A percentile compares a stretch with the other conserved stretches of the same genome.
These are phyloP conservation scores for Pelodytes ibericus DNA, from an alignment of 2,797 vertebrate species.

Conservation along the genomic window DNA sequence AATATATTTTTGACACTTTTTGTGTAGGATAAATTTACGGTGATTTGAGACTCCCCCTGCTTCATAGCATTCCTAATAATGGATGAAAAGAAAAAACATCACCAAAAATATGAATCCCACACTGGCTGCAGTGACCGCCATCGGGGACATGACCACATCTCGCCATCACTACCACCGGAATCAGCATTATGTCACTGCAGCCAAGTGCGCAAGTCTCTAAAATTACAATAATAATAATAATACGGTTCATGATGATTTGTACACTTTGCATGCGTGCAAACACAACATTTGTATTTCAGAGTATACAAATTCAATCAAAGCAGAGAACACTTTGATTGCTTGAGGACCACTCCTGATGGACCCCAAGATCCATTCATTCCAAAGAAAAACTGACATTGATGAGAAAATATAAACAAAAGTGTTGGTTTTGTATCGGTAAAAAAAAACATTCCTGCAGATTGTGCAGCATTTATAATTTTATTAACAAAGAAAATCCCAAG, in stretches of 20 bases:
- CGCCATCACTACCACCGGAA: not conserved
- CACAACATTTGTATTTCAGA: constrained; percentile 6
- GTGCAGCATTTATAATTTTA: too few species aligned
- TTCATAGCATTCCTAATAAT: constrained; percentile 35
- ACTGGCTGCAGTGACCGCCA: not conserved
- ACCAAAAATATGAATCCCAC: not conserved
- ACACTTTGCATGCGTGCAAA: constrained; percentile 3
- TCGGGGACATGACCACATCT: not conserved
- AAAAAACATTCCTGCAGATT: too few species aligned
- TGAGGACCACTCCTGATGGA: constrained; percentile 38
- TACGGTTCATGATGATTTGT: not conserved
- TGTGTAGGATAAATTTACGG: not conserved
- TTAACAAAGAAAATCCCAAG: too few species aligned
- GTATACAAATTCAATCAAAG: constrained; percentile 7
- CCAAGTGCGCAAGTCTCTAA: not conserved
- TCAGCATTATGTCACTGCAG: not conserved
- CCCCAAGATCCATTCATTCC: too few species aligned
- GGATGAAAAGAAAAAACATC: not conserved
- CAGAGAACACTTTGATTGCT: constrained; percentile 53
- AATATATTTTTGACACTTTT: too few species aligned
- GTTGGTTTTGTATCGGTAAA: too few species aligned
- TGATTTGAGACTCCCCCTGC: constrained; percentile 14
- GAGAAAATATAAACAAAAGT: too few species aligned
- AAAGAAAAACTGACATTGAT: too few species aligned
- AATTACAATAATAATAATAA: not conserved